Evolutionary conservation across 2,888 invertebrate genomes (phyloP), one percentile per base, ranked within the genome.

Genomic region (Yponomeuta sedellus): DNA sequence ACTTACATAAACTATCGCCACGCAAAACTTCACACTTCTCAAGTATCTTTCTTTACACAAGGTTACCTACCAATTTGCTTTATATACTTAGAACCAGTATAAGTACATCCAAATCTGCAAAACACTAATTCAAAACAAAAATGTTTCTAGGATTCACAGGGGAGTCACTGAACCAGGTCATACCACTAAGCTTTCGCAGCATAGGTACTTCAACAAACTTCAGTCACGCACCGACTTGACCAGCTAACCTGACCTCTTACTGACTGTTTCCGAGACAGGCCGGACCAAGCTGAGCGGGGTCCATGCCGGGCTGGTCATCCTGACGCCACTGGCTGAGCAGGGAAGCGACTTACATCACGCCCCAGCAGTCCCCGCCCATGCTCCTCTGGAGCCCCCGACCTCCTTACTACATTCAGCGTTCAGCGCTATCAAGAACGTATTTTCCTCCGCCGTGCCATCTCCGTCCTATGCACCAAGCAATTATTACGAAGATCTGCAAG

Each of bases 281-380:
- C 83, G 86, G 71, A 82, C 83, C 74, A 88, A 83, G 82, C 83
- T 89, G 80, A 83, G 76, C 77, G 91, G 91, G 71, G 79, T 88
- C 65, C 91, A 89, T 74, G 91, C 91, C 66, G 91, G 91, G 64
- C 77, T 90, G 69, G 84, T 91, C 69, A 76, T 91, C 70, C 81
- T 91, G 75, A 81, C 90, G 64, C 91, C 91, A n/a, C 74, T 90
- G 71, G 88, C 76, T 66, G 85, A 84, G 57, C 76, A 72, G 5
- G 71, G 75, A 58, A 76, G 77, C 70, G 85, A 82, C 68, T 75
- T 72, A 8, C 81, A 85, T 69, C 80, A 80, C 65, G 77, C 64
- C 44, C 67, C 40, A 65, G 19, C 62, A 8, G 66, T 44, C 22
- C 64, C 67, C 6, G 75, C 77, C 63, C 82, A 88, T 76, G 85